Evolutionary conservation across 2,888 invertebrate genomes (phyloP), one percentile per base, ranked within the genome.

Genomic region (Xiphydria camelus): DNA sequence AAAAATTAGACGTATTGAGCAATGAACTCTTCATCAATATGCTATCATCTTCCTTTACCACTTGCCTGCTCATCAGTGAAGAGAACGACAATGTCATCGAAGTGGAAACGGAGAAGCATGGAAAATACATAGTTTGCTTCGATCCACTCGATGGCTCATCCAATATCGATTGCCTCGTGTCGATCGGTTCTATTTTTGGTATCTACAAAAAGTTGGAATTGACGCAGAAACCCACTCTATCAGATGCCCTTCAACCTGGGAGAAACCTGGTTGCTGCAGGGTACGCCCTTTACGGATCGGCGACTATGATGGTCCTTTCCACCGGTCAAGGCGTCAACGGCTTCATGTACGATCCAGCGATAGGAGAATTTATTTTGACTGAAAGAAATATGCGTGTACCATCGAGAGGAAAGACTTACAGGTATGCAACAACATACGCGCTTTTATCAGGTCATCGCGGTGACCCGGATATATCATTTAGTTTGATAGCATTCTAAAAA

Each of bases 121-220:
- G 98, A 22, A 98, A 97, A 79, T 98, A 99, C 76, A 87, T 99
- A 46, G 96, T 99, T 0, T 92, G 93, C 66, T 98, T 99, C 77
- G 98, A 99, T 77, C 98, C 98, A 0, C 79, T 99, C 47, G 99
- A 99, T 75, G 98, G 98, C 1, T 97, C 97, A 0, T 98, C 98
- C 1, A 99, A 99, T 76, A 99, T 99, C 64, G 98, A 99, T 70
- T 98, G 97, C 60, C 82, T 98, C 6, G 96, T 94, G 0, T 97
- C 98, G 0, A 96, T 99, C 47, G 98, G 98, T 20, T 94, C 94
- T 1, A 99, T 99, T 62, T 99, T 99, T 74, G 86, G 90, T n/a
- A 93, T 98, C 62, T 94, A 89, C 77, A 89, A 82, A 66, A 80
- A 74, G 55, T 61, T 70, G 20, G 73, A 76, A 4, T 62, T 66